These are phyloP conservation scores for Mesaphorura yosii DNA, from an alignment of 1,140 invertebrate species.

Conservation along the genomic window DNA sequence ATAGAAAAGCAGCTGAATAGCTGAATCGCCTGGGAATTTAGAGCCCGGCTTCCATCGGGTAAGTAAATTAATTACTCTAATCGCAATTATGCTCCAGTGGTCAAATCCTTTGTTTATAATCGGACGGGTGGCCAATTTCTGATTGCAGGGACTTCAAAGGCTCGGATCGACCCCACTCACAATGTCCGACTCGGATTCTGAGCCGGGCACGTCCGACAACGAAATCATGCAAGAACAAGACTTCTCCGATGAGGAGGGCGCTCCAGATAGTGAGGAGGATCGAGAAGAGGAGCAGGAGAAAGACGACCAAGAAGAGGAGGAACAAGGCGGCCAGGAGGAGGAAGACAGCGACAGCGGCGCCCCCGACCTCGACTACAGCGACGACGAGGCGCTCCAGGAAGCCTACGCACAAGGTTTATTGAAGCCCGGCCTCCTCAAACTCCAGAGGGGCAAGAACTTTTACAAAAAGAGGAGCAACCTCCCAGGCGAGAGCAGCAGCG, in stretches of 20 bases:
- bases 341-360: constrained; percentile 12
- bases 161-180: no score
- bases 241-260: neutral
- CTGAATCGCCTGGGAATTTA: no score
- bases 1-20: no score
- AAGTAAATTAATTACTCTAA: no score
- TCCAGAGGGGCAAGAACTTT: constrained; percentile 39
- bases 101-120: no score
- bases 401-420: constrained; percentile 66
- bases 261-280: neutral
- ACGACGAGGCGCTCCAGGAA: constrained; percentile 58
- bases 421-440: constrained; percentile 66
- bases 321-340: constrained; percentile 7
- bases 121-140: no score
- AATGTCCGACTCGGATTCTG: no score
- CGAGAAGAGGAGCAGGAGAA: neutral
- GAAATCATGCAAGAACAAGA: neutral
- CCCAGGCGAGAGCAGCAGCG: constrained; percentile 38
- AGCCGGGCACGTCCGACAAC: no score
- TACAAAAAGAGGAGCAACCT: no score
- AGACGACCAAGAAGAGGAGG: constrained; percentile 2
- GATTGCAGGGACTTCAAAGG: no score
- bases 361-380: constrained; percentile 14
- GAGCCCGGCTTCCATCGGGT: no score
- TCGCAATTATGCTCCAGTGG: no score